Base-by-base conservation (phyloP, 2,113 vertebrate species). In the Pterophyllum scalare region DNA sequence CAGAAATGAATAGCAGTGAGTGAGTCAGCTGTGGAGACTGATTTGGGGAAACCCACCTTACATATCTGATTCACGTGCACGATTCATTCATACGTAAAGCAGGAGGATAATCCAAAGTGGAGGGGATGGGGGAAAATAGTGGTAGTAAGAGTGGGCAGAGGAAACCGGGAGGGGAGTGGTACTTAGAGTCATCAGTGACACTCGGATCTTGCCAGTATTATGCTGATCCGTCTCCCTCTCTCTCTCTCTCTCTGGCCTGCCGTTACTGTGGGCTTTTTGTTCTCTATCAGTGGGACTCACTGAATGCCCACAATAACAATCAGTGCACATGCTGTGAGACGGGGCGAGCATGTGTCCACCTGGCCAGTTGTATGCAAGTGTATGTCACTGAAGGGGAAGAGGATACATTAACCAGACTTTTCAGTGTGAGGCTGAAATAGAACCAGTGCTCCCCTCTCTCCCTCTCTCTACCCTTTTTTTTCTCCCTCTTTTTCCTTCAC, bases 181-280 rank as follows among this genome's bases (percentile, higher is more conserved):
- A 77, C 43, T 92, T 90, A 90, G 80, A 90, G 72, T 91, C 89
- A 91, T 93, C 85, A 88, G 38, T 88, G 65, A 91, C 82, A 92
- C 78, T 90, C 59, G 31, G 75, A 84, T 84, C 79, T 67, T 75
- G 46, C 79, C 79, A 77, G 79, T 83, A 75, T 88, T 77, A 84
- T 75, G 76, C 80, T 87, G 81, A 81, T 85, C 80, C 22, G 72
- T 62, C 17, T 76, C 84, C 5, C 75, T 49, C 80, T 9, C 52
- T 43, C 33, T 74, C 31, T 33, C 40, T 40, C 74, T 81, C 74
- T 52, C 83, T 84, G 87, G 64, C 84, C 75, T 82, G 70, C 31
- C 67, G 33, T 89, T 65, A 77, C 59, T 75, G 79, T 86, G 64
- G 59, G 79, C 75, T 87, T 58, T 72, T 67, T 59, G 2, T 76